A percentile compares a stretch with the other conserved stretches of the same genome.
Conservation (phyloP, 2,888 invertebrate genomes). For the Smittia aterrima region DNA sequence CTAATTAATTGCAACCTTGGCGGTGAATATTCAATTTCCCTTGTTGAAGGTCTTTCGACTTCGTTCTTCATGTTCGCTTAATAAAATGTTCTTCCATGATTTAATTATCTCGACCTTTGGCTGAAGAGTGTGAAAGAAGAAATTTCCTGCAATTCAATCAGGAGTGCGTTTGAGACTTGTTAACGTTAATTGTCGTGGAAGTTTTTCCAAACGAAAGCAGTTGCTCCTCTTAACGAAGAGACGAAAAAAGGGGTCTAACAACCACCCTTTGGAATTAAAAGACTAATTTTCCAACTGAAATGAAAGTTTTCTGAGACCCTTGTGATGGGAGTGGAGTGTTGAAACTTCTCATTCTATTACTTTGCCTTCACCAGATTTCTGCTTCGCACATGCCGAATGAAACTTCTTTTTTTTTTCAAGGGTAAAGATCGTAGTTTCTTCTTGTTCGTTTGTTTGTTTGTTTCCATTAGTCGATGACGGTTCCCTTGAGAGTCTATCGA, state of each 20-base stretch:
- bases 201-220: too few species aligned
- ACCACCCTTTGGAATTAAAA: too few species aligned
- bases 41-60: not conserved
- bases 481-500: not conserved
- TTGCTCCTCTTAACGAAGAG: too few species aligned
- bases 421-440: not conserved
- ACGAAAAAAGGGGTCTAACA: too few species aligned
- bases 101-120: not conserved
- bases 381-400: too few species aligned
- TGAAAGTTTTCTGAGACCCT: too few species aligned
- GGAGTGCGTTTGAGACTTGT: not conserved
- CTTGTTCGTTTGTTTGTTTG: not conserved
- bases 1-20: slow-evolving; percentile 1
- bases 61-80: not conserved
- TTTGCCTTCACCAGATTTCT: too few species aligned
- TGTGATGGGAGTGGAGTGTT: not conserved
- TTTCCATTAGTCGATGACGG: not conserved
- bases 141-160: too few species aligned
- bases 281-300: not conserved
- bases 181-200: too few species aligned
- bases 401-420: too few species aligned
- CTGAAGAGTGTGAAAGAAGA: not conserved
- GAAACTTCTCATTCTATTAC: too few species aligned
- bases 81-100: not conserved
- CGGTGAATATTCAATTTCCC: slow-evolving; percentile 8